Evolutionary conservation across 2,888 invertebrate species (phyloP), one percentile per base, ranked within the genome.

Genomic region (Eristalis pertinax): DNA sequence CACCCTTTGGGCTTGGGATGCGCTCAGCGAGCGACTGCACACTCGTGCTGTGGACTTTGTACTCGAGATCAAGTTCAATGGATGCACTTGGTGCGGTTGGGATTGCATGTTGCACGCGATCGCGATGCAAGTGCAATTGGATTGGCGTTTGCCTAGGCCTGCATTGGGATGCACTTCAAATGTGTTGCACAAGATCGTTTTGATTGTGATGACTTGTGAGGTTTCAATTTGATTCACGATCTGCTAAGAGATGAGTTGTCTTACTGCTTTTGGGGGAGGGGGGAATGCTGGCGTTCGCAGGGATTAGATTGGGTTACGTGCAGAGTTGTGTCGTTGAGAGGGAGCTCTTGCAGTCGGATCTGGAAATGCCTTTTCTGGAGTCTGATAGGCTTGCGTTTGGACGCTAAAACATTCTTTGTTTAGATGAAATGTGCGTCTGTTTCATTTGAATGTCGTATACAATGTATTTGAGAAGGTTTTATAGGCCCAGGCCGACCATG

Each of bases 1-100:
- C 83, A 87, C 78, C 78, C 86, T 87, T 79, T 73, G 70, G 74
- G 74, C 19, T 50, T 63, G 65, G 69, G 65, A 74, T 43, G 70
- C 58, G 63, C 32, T 62, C 13, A 2, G 13, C 10, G 38, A 38
- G 32, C n/a, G 72, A 60, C 64, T 64, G 60, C 32, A 73, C 84
- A 67, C 70, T 68, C 11, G 10, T 19, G 13, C 13, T 32, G 32
- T 43, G 62, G 76, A 76, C 76, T 73, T 80, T 80, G 65, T 41
- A 74, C 82, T 19, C 10, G 24, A 65, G 50, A 74, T 86, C 85
- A 86, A 86, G 85, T 82, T 86, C 82, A 86, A 65, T 82, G 85
- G 41, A 82, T 82, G 78, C 82, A 85, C 85, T 85, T 85, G 85
- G 73, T 65, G 64, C 50, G 22, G 19, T 41, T 76, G 73, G 72